These are phyloP conservation scores for Caenorhabditis remanei DNA, from an alignment of 1,140 invertebrate genomes.

Conservation along the genomic window DNA sequence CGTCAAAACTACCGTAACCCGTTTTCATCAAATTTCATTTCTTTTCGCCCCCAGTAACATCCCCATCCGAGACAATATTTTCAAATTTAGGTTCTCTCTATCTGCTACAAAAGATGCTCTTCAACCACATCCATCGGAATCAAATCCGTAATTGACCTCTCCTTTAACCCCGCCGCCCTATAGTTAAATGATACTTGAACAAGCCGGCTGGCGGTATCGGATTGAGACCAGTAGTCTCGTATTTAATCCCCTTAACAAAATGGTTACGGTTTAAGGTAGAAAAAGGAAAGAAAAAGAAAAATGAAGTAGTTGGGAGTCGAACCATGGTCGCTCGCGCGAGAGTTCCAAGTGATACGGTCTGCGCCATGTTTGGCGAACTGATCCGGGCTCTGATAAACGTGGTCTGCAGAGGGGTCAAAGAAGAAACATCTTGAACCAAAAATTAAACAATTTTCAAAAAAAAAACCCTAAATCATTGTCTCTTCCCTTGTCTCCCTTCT, in stretches of 20 bases:
- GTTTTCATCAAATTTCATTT: constrained; percentile 2
- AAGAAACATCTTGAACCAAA: too few species aligned
- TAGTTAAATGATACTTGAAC: constrained; percentile 46
- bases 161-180: constrained; percentile 37
- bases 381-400: too few species aligned
- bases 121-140: constrained; percentile 47
- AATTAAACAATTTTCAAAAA: too few species aligned
- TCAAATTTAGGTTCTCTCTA: not conserved
- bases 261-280: not conserved
- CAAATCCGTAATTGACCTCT: constrained; percentile 51
- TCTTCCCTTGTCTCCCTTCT: too few species aligned
- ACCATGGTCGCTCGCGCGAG: too few species aligned
- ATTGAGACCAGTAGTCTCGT: not conserved
- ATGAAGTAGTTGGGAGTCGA: too few species aligned
- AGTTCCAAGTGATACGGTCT: too few species aligned
- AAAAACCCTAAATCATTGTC: too few species aligned
- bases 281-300: too few species aligned
- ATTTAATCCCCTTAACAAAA: constrained; percentile 9
- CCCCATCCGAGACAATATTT: not conserved
- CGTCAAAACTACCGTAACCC: constrained; percentile 33
- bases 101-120: not conserved
- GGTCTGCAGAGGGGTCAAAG: too few species aligned
- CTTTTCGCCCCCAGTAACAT: not conserved
- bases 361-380: too few species aligned
- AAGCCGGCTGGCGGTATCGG: constrained; percentile 28